Percentiles rank a stretch among this genome's conserved stretches.
phyloP scores from a whole-genome alignment of 2,888 invertebrate species.

The Corbicula japonica region DNA sequence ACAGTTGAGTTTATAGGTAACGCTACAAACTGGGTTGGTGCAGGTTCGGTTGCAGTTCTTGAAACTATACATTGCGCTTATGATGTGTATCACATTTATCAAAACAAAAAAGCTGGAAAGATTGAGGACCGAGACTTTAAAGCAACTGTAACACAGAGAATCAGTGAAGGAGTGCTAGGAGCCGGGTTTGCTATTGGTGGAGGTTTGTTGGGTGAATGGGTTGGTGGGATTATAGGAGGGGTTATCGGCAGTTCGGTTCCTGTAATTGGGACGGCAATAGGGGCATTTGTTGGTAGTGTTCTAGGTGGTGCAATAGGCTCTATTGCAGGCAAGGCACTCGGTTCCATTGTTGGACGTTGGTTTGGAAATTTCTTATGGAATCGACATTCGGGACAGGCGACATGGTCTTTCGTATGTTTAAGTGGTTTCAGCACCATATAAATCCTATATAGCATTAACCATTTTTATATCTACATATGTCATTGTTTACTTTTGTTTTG shows the following conservation, averaged over 20 bases:
- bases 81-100: constrained; percentile 11
- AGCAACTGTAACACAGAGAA: neutral
- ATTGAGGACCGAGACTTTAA: constrained; percentile 21
- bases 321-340: constrained; percentile 17
- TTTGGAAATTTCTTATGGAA: too few species aligned
- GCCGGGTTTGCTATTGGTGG: constrained; percentile 4
- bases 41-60: constrained; percentile 13
- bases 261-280: constrained; percentile 20
- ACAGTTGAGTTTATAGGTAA: constrained; percentile 1
- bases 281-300: constrained; percentile 35
- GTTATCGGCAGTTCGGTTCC: constrained; percentile 24
- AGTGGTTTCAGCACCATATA: too few species aligned
- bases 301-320: constrained; percentile 16
- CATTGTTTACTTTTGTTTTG: too few species aligned
- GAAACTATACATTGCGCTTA: constrained; percentile 14
- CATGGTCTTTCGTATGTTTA: too few species aligned
- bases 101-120: constrained; percentile 19
- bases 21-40: constrained; percentile 29
- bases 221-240: too few species aligned
- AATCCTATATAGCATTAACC: too few species aligned
- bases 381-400: too few species aligned
- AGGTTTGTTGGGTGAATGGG: too few species aligned
- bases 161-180: constrained; percentile 18
- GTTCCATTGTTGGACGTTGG: constrained; percentile 27
- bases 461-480: too few species aligned